Conservation (phyloP, 2,797 vertebrate species). For the Chromobotia macracanthus region DNA sequence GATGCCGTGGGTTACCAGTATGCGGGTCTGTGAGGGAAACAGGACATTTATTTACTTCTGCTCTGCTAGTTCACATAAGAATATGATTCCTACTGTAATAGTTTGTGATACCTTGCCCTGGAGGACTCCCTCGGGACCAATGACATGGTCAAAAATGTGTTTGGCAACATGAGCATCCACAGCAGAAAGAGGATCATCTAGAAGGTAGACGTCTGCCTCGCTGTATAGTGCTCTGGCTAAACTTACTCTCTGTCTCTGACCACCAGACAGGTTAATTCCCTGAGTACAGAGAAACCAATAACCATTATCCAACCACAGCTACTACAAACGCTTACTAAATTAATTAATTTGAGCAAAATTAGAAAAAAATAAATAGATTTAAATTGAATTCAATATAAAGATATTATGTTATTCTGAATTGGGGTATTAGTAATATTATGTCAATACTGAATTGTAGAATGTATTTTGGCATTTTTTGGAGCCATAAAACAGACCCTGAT, state of each 20-base stretch:
- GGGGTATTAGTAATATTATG: too few species aligned
- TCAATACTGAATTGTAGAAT: too few species aligned
- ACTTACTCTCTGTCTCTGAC: slow-evolving; percentile 93
- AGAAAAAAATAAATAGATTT: too few species aligned
- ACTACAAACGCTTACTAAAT: background rate
- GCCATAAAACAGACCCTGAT: too few species aligned
- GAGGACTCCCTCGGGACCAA: slow-evolving; percentile 89
- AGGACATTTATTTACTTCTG: background rate
- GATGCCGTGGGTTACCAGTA: slow-evolving; percentile 93
- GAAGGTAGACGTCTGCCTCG: slow-evolving; percentile 84
- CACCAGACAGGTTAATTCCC: slow-evolving; percentile 97
- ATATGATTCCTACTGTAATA: too few species aligned
- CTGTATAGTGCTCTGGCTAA: slow-evolving; percentile 92
- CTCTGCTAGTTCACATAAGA: background rate
- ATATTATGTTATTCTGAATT: too few species aligned
- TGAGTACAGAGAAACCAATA: slow-evolving; percentile 59
- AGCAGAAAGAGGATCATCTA: slow-evolving; percentile 94
- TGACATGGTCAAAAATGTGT: slow-evolving; percentile 95
- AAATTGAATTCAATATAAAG: too few species aligned
- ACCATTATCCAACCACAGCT: background rate
- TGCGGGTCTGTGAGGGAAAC: background rate
- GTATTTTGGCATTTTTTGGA: too few species aligned
- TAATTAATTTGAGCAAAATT: too few species aligned
- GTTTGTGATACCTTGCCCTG: slow-evolving; percentile 82
- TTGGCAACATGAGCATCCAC: slow-evolving; percentile 95